Conservation (phyloP, 2,888 invertebrate genomes). For the Apamea sordens region DNA sequence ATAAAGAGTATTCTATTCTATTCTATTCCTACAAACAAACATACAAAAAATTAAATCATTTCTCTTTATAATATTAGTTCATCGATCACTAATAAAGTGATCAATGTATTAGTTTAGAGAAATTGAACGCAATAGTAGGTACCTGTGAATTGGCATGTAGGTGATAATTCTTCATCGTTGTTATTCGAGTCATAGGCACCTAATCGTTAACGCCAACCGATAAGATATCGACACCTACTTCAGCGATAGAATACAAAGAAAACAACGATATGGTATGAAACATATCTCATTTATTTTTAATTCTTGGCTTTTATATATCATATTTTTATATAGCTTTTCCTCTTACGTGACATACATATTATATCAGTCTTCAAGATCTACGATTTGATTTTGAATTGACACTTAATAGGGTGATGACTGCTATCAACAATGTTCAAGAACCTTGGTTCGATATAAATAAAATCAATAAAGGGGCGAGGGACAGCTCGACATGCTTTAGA, state of each 20-base stretch:
- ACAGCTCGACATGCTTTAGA: not conserved
- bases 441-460: not conserved
- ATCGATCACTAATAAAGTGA: too few species aligned
- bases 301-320: not conserved
- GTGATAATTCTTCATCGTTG: conserved; percentile 22
- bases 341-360: conserved; percentile 1
- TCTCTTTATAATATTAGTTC: not conserved
- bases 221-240: conserved; percentile 55
- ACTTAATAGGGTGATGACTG: not conserved
- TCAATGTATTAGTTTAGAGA: too few species aligned
- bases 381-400: conserved; percentile 5
- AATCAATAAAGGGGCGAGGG: not conserved
- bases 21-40: not conserved
- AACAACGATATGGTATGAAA: conserved; percentile 38
- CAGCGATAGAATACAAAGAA: conserved; percentile 42
- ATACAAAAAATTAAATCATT: not conserved
- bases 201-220: conserved; percentile 51
- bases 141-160: conserved; percentile 3
- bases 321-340: conserved; percentile 16
- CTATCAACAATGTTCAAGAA: not conserved
- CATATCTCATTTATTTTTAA: conserved; percentile 41
- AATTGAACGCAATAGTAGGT: not conserved
- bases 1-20: too few species aligned
- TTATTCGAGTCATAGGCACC: not conserved
- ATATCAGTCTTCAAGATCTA: conserved; percentile 45